Evolutionary conservation across 2,113 vertebrate genomes (phyloP), one percentile per base, ranked within the genome.

Genomic region (Cairina moschata): DNA sequence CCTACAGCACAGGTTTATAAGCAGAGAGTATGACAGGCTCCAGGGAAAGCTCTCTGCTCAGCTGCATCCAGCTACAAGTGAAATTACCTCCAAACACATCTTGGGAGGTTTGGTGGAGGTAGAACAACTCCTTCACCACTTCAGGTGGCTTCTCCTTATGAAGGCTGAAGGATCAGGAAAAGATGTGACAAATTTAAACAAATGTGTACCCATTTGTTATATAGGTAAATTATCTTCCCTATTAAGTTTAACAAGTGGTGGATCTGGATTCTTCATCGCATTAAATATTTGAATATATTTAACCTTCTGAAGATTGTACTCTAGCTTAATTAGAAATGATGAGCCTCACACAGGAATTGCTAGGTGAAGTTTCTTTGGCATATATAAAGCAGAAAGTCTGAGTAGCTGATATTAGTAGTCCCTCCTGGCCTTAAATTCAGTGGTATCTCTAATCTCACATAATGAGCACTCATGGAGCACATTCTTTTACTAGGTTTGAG

Each of bases 381-480:
- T 25, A 8, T 2, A 9, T 18, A 69, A 38, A 82, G 29, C 36
- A 90, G 44, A 72, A 76, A 86, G 25, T 26, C 29, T 1, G 0
- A 74, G 34, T 3, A 80, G 31, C 9, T 48, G 17, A 56, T 31
- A 26, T 4, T 16, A 34, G 72, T 7, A 36, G 9, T 48, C 26
- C 15, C 34, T 81, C 40, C 40, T 34, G 16, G 25, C 9, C 65
- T 71, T 54, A 74, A n/a, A 81, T 5, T 36, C 86, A 40, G 26
- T 4, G 32, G 16, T 29, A 71, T 48, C 36, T 58, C 68, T 66
- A 44, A 86, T 66, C 9, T 36, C 7, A 0, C 0, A 6, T 3
- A n/a, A 65, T 0, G 1, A 67, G 31, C 4, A 16, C 23, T 46
- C 17, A 3, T 13, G 6, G 36, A 58, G 52, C 25, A 3, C 4